Evolutionary conservation across 1,140 invertebrate genomes (phyloP).

Genomic region (Archivesica marissinica): DNA sequence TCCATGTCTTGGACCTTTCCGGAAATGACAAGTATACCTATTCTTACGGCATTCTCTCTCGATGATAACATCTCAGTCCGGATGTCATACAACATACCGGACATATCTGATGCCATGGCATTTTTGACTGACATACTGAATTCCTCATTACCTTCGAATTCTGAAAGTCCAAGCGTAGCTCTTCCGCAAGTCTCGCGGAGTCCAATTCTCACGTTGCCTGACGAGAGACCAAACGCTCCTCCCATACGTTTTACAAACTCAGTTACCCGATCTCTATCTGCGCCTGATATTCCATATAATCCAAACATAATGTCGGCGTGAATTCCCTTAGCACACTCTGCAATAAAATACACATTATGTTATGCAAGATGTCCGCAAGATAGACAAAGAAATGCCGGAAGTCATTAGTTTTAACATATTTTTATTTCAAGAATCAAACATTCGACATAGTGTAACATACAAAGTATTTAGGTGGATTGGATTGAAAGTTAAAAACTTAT

Average conservation of each 20-base stretch:
- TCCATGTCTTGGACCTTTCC: slow-evolving; percentile 20
- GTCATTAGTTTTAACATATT: neutral
- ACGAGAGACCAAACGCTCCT: neutral
- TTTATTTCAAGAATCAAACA: no score
- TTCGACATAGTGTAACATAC: no score
- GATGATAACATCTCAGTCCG: neutral
- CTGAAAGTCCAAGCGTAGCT: neutral
- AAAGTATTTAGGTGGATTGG: no score
- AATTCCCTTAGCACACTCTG: slow-evolving; percentile 9
- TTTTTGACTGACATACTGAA: neutral
- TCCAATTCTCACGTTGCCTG: slow-evolving; percentile 10
- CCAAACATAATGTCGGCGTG: slow-evolving; percentile 42
- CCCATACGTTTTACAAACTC: slow-evolving; percentile 30
- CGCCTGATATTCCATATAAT: slow-evolving; percentile 30
- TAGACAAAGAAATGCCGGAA: neutral
- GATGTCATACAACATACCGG: neutral
- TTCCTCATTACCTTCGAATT: neutral
- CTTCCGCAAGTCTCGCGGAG: neutral
- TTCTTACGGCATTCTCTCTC: neutral
- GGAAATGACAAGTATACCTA: slow-evolving; percentile 1
- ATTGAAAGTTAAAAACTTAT: no score
- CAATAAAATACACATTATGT: no score
- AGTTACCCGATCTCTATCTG: neutral
- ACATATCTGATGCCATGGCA: neutral
- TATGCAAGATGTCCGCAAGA: no score